Conservation (phyloP, 2,113 vertebrate genomes). For the Typhlomys cinereus region DNA sequence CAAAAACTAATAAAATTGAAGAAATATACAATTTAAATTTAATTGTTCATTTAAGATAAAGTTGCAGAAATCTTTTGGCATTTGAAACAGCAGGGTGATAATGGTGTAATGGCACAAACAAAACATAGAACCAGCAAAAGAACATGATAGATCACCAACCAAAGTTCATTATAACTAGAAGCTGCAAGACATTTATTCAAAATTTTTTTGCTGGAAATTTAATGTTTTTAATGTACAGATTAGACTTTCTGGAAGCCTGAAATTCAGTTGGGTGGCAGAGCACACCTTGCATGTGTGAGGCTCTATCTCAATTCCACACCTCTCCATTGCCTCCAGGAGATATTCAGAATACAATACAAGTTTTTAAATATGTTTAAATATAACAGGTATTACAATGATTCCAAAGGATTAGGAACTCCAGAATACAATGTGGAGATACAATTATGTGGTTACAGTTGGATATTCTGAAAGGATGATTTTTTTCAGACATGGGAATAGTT, state of each 20-base stretch:
- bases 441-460: not conserved
- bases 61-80: too few species aligned
- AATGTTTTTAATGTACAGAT: constrained; percentile 45
- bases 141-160: too few species aligned
- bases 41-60: too few species aligned
- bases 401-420: not conserved
- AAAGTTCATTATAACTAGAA: too few species aligned
- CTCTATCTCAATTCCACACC: not conserved
- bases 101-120: too few species aligned
- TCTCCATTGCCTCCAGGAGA: not conserved
- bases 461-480: not conserved
- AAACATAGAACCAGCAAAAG: too few species aligned
- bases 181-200: too few species aligned
- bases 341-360: not conserved
- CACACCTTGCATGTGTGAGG: not conserved
- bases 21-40: too few species aligned
- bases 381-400: constrained; percentile 16
- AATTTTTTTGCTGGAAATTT: constrained; percentile 22
- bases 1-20: too few species aligned
- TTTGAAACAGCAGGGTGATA: too few species aligned
- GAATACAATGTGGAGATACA: not conserved
- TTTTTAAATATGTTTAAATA: constrained; percentile 34
- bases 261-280: not conserved
- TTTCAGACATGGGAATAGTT: constrained; percentile 38
- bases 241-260: not conserved